Percentiles rank a stretch among this genome's conserved stretches.
phyloP scores from a whole-genome alignment of 2,797 vertebrate species.

The Megaceryle alcyon region DNA sequence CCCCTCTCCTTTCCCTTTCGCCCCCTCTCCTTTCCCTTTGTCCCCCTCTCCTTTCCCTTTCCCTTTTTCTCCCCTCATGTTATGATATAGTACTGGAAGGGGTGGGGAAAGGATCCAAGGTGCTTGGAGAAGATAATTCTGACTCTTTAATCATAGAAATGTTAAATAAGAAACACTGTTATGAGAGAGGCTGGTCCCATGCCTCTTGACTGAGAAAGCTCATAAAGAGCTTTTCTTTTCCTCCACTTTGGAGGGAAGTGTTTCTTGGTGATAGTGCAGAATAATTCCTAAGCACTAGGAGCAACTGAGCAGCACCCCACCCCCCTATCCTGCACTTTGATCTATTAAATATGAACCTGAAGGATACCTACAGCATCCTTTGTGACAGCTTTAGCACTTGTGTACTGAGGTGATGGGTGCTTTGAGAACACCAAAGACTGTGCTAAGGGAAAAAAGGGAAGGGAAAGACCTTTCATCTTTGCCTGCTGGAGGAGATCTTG shows the following conservation, averaged over 20 bases:
- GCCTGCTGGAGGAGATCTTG: neutral
- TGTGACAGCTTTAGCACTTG: neutral
- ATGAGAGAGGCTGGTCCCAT: too few species aligned
- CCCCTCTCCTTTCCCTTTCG: too few species aligned
- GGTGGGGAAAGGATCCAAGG: neutral
- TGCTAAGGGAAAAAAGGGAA: neutral
- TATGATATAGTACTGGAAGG: neutral
- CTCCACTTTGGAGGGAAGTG: neutral
- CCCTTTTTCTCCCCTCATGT: neutral
- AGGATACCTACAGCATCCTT: neutral
- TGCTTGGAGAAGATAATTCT: neutral
- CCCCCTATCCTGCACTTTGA: neutral
- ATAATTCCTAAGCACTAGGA: neutral
- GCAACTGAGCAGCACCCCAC: neutral
- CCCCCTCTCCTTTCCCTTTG: neutral
- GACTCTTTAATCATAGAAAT: neutral
- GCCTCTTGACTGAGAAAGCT: neutral
- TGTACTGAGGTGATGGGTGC: accelerated
- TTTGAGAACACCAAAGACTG: neutral
- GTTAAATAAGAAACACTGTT: too few species aligned
- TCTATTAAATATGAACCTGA: neutral
- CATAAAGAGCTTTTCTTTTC: neutral
- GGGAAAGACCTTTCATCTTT: slow-evolving; percentile 6
- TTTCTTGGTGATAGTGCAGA: neutral
- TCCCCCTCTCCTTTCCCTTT: too few species aligned